Evolutionary conservation across 2,113 vertebrate genomes (phyloP).

Genomic region (Campylomormyrus tamandua): DNA sequence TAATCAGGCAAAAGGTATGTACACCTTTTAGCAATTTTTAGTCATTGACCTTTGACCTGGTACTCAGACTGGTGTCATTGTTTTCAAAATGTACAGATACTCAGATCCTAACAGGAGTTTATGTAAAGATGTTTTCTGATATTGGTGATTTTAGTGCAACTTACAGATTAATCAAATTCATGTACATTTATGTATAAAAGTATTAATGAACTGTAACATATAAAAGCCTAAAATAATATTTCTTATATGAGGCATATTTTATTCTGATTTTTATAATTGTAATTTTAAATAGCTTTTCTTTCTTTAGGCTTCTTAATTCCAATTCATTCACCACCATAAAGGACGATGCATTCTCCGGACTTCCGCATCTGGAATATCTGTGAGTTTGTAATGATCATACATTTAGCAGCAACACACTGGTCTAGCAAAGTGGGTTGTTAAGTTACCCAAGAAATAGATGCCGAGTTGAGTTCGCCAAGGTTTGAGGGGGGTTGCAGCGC

Average conservation of each 20-base stretch:
- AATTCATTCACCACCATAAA: constrained; percentile 86
- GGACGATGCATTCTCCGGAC: constrained; percentile 92
- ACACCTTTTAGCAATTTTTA: not conserved
- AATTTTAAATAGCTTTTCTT: constrained; percentile 21
- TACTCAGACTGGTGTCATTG: not conserved
- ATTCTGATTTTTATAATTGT: not conserved
- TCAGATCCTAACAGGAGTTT: not conserved
- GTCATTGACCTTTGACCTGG: not conserved
- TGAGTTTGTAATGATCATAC: constrained; percentile 57
- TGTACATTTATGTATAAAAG: not conserved
- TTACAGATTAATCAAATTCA: not conserved
- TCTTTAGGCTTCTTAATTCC: constrained; percentile 88
- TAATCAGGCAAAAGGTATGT: not conserved
- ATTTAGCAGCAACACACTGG: not conserved
- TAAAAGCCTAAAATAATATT: not conserved
- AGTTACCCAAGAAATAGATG: not conserved
- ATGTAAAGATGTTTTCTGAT: not conserved
- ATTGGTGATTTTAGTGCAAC: not conserved
- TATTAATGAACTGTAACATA: not conserved
- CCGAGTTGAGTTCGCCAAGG: not conserved
- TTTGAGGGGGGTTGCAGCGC: not conserved
- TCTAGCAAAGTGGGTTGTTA: not conserved
- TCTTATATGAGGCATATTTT: not conserved
- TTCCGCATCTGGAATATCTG: constrained; percentile 94
- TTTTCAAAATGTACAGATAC: not conserved